Percentiles rank a stretch among this genome's conserved stretches.
Evolutionary conservation across 2,797 vertebrate species (phyloP).

Genomic region (Chrysocyon brachyurus): DNA sequence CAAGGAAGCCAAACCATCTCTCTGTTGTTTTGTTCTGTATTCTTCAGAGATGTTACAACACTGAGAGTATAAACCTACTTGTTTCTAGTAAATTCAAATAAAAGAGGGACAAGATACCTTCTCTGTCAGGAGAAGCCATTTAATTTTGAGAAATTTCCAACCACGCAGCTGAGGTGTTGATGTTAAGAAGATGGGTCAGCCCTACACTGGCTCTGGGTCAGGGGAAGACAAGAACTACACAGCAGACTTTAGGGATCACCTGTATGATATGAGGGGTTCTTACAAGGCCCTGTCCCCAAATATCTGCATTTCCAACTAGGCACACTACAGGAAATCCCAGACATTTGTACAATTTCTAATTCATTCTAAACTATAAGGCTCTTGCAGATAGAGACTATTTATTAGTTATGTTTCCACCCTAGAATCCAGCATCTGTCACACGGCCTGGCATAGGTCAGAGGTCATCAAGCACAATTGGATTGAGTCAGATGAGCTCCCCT

Average conservation of each 20-base stretch:
- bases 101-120: neutral
- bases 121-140: neutral
- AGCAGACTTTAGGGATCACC: neutral
- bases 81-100: neutral
- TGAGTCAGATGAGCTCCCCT: neutral
- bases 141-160: constrained; percentile 7
- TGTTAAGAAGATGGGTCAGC: neutral
- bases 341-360: neutral
- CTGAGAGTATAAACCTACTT: neutral
- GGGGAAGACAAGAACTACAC: neutral
- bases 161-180: neutral
- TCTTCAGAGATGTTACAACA: neutral
- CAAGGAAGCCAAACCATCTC: neutral
- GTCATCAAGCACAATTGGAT: neutral
- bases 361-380: neutral
- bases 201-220: neutral
- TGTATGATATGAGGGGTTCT: neutral
- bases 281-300: neutral
- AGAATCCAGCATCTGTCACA: neutral
- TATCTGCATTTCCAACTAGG: neutral
- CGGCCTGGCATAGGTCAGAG: neutral
- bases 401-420: neutral
- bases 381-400: neutral
- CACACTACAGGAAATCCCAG: neutral
- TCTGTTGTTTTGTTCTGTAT: neutral